Base-by-base conservation (phyloP, 2,113 vertebrate species). In the Datnioides undecimradiatus region DNA sequence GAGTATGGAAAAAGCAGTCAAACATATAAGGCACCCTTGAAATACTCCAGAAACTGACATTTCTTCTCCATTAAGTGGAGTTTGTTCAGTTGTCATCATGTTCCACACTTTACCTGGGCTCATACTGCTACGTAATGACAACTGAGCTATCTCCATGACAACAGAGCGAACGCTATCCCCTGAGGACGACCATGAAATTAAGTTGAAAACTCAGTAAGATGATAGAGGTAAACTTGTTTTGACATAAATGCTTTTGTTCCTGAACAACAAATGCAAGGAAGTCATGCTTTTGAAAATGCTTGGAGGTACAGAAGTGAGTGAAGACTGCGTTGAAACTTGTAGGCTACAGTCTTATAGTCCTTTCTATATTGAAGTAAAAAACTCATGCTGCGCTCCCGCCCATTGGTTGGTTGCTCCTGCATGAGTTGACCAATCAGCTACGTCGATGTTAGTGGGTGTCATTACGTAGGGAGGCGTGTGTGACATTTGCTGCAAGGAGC, bases 401-500 rank as follows among this genome's bases (percentile, higher is more conserved):
- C 11, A 84, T 82, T 80, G 76, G 84, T 6, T 45, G 12, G 6
- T 11, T 16, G 13, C 34, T 27, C 0, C 40, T n/a, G 19, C 58
- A 67, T 74, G 45, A 27, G 0, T 55, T 11, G 25, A 55, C 94
- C 92, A 95, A 94, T 93, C 68, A 77, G 75, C 34, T 58, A 36
- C 29, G 9, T 45, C 59, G 55, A 67, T 80, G 83, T 82, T 90
- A 27, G 45, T 0, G 11, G 4, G 88, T 73, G 89, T 78, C 70
- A 70, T 80, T 70, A 85, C 86, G 80, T 87, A 77, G 83, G 78
- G 74, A 86, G 85, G 84, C 79, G 87, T 90, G 93, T 90, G 86
- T 95, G 94, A 95, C 93, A 94, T 94, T 94, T 90, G 88, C 87
- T 66, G 88, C 79, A 76, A 29, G 80, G 51, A 80, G 93, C 87